Evolutionary conservation across 2,797 vertebrate species (phyloP).

Genomic region (Anisognathus igniventris): DNA sequence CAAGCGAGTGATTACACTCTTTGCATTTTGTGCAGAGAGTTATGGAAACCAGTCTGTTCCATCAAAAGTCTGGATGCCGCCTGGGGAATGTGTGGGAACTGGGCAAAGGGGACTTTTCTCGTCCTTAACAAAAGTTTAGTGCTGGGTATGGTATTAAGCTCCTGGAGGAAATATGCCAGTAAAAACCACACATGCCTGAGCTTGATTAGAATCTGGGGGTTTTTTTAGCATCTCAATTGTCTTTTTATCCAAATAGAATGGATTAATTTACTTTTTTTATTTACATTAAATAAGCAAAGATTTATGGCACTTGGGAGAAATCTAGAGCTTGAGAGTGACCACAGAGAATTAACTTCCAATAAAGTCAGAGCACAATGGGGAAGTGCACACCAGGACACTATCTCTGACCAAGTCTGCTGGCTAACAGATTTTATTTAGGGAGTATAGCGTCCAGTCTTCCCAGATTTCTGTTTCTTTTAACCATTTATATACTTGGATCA

Average conservation of each 20-base stretch:
- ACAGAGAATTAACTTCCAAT: neutral
- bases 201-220: neutral
- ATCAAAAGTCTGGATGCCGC: neutral
- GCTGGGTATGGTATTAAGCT: neutral
- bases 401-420: neutral
- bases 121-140: neutral
- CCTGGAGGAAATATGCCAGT: neutral
- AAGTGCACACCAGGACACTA: neutral
- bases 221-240: neutral
- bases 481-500: neutral
- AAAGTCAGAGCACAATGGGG: neutral
- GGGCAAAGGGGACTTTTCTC: neutral
- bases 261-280: neutral
- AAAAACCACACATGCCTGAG: neutral
- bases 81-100: constrained; percentile 12
- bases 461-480: neutral
- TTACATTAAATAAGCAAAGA: neutral
- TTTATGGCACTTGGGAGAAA: neutral
- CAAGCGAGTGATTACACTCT: neutral
- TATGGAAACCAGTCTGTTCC: neutral
- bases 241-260: neutral
- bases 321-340: neutral
- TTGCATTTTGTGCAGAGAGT: neutral
- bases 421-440: neutral
- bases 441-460: neutral